Conservation (phyloP, 2,888 invertebrate genomes). For the Hypercompe scribonia region DNA sequence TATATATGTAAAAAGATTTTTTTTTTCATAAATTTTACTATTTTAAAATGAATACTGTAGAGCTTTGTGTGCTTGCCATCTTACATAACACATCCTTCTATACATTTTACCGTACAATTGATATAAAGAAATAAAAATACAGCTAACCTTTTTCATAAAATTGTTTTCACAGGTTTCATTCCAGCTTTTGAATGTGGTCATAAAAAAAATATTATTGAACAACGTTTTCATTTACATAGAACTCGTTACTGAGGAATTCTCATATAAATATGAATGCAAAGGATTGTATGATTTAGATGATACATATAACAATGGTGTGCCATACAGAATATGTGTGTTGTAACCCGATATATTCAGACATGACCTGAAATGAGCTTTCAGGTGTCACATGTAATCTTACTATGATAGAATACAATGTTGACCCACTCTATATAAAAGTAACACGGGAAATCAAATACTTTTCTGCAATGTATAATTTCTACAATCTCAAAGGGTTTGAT, state of each 20-base stretch:
- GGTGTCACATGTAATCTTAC: not conserved
- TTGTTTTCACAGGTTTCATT: conserved; percentile 4
- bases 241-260: conserved; percentile 16
- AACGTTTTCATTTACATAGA: conserved; percentile 2
- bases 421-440: not conserved
- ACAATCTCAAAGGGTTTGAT: too few relatives aligned
- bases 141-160: not conserved
- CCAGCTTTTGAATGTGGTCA: not conserved
- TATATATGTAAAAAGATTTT: too few relatives aligned
- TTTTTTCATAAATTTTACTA: too few relatives aligned
- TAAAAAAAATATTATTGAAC: conserved; percentile 7
- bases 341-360: not conserved
- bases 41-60: not conserved
- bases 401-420: not conserved
- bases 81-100: not conserved
- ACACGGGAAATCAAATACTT: not conserved
- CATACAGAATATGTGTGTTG: not conserved
- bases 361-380: not conserved
- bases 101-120: not conserved
- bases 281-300: conserved; percentile 10
- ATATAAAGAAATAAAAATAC: not conserved
- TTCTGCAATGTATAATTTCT: too few relatives aligned
- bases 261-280: conserved; percentile 9
- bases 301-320: not conserved
- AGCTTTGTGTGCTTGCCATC: not conserved